Evolutionary conservation across 1,140 invertebrate species (phyloP).

Genomic region (Elymnias hypermnestra): DNA sequence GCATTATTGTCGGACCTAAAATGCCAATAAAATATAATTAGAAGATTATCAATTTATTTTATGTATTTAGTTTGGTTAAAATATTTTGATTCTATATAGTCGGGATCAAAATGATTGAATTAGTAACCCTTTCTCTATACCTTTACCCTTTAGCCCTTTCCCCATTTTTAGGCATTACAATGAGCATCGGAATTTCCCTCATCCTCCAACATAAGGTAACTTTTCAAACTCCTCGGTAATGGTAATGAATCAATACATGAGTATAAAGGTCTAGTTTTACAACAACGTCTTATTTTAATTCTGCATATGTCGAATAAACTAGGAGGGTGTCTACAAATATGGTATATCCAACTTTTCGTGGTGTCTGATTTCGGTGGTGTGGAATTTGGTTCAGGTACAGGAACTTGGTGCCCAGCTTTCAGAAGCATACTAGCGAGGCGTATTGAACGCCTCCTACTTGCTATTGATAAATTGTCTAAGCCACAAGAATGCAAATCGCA

Average conservation of each 20-base stretch:
- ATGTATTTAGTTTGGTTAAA: no score
- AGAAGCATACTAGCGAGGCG: constrained; percentile 54
- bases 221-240: constrained; percentile 58
- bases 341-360: constrained; percentile 38
- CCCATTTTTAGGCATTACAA: no score
- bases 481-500: constrained; percentile 59
- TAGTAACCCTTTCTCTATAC: no score
- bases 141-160: no score
- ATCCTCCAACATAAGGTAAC: constrained; percentile 66
- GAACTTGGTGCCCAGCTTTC: constrained; percentile 58
- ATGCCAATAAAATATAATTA: no score
- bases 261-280: constrained; percentile 36
- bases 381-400: constrained; percentile 21
- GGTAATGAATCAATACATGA: constrained; percentile 43
- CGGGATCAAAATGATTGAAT: no score
- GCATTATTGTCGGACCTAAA: no score
- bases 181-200: constrained; percentile 26
- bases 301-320: constrained; percentile 51
- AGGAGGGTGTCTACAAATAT: constrained; percentile 41
- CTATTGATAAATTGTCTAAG: constrained; percentile 66
- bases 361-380: constrained; percentile 26
- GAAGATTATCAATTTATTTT: no score
- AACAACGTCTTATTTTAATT: constrained; percentile 43
- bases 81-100: no score
- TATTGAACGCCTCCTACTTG: constrained; percentile 38